Percentiles rank a stretch among this genome's conserved stretches.
phyloP scores from a whole-genome alignment of 1,140 invertebrate species.

The Eueides isabella region DNA sequence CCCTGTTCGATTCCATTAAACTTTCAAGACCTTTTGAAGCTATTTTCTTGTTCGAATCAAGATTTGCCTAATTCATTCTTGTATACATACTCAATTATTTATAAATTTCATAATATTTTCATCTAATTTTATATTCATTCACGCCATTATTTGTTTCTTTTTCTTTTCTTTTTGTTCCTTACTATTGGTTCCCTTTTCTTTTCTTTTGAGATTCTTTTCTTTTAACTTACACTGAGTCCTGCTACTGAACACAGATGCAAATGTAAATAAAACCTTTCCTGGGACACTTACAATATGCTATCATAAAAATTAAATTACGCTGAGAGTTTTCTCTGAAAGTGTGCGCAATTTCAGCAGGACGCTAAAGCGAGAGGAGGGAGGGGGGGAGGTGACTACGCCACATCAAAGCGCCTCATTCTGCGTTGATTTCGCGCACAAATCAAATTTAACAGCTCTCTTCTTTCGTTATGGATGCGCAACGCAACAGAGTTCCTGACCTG shows the following conservation, averaged over 20 bases:
- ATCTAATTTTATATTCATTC: not conserved
- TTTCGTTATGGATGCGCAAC: slow-evolving; percentile 67
- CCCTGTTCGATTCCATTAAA: slow-evolving; percentile 81
- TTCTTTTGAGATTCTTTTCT: slow-evolving; percentile 35
- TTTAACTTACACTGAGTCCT: slow-evolving; percentile 33
- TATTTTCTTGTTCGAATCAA: slow-evolving; percentile 78
- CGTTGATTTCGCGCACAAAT: slow-evolving; percentile 69
- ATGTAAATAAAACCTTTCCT: slow-evolving; percentile 68
- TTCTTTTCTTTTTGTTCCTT: too few relatives aligned
- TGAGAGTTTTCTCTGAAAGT: slow-evolving; percentile 76
- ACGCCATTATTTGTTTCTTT: not conserved
- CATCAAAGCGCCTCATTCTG: slow-evolving; percentile 72
- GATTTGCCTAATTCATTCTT: slow-evolving; percentile 77
- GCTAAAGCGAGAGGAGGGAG: slow-evolving; percentile 34
- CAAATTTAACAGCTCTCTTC: slow-evolving; percentile 79
- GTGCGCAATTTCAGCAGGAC: slow-evolving; percentile 69
- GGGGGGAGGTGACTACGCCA: slow-evolving; percentile 52
- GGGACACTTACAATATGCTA: slow-evolving; percentile 78
- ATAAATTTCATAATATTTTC: not conserved
- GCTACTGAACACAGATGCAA: slow-evolving; percentile 55
- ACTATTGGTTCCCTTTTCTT: not conserved
- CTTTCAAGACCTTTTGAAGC: slow-evolving; percentile 80
- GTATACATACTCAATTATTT: slow-evolving; percentile 43
- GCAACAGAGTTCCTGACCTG: slow-evolving; percentile 43
- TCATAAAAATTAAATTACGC: slow-evolving; percentile 82